Conservation (phyloP, 2,797 vertebrate genomes). For the Acanthurus leucopareius region DNA sequence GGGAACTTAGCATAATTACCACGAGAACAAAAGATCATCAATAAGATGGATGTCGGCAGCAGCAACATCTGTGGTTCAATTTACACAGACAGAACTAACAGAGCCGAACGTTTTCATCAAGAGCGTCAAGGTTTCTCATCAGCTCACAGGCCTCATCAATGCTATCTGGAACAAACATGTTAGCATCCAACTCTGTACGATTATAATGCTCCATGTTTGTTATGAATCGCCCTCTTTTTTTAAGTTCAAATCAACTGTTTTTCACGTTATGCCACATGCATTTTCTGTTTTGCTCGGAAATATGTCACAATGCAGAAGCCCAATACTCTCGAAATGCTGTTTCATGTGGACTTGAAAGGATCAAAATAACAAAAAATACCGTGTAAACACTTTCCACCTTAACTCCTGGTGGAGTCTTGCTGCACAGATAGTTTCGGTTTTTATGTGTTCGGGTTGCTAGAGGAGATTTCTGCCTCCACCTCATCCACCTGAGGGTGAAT, state of each 20-base stretch:
- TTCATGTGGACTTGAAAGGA: too few relatives aligned
- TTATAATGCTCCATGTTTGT: too few relatives aligned
- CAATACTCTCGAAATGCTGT: too few relatives aligned
- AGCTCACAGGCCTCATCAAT: neutral
- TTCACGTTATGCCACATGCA: too few relatives aligned
- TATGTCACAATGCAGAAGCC: too few relatives aligned
- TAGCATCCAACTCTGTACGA: too few relatives aligned
- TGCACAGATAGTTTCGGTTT: neutral
- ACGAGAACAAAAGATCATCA: slow-evolving; percentile 10
- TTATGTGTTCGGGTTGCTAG: slow-evolving; percentile 11
- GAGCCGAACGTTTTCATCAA: neutral
- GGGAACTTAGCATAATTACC: slow-evolving; percentile 31
- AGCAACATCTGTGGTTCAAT: neutral
- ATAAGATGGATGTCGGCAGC: slow-evolving; percentile 2
- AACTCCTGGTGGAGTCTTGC: neutral
- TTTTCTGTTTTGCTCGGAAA: too few relatives aligned
- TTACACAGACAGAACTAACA: neutral
- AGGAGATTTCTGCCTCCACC: slow-evolving; percentile 1
- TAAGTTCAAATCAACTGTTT: too few relatives aligned
- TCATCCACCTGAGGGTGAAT: slow-evolving; percentile 12
- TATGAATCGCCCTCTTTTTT: too few relatives aligned
- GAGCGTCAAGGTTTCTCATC: slow-evolving; percentile 19
- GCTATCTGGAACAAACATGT: neutral
- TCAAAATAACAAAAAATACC: neutral
- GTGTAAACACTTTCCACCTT: neutral